phyloP scores from a whole-genome alignment of 2,797 vertebrate species.

The Pangasius larnaudii region DNA sequence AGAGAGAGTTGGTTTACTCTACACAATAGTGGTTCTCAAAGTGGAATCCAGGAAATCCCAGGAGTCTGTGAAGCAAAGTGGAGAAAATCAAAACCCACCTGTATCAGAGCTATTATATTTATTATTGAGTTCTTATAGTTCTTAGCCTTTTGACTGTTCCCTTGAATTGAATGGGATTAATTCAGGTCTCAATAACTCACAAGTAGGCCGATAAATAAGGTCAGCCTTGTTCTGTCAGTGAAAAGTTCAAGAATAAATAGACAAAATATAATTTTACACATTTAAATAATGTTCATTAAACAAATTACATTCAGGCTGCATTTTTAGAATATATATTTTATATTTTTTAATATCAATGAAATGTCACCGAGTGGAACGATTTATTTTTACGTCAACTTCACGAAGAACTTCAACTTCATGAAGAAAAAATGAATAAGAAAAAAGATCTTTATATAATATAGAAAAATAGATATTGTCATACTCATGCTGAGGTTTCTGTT shows the following conservation, averaged over 20 bases:
- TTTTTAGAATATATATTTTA: neutral
- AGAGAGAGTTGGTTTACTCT: neutral
- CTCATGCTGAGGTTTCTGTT: neutral
- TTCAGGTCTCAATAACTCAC: neutral
- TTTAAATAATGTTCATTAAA: neutral
- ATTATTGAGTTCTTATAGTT: neutral
- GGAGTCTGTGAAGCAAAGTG: neutral
- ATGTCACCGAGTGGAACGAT: neutral
- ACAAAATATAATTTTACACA: neutral
- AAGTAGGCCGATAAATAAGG: neutral
- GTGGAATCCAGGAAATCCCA: neutral
- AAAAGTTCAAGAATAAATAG: neutral
- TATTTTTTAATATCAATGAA: neutral
- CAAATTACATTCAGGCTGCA: neutral
- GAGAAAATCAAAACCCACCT: neutral
- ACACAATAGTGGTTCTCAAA: conserved; percentile 5
- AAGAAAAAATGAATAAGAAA: neutral
- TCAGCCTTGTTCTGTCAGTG: neutral
- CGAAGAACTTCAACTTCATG: neutral
- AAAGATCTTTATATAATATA: neutral
- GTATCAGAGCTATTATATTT: neutral
- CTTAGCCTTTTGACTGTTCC: neutral
- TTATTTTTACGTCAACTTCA: neutral
- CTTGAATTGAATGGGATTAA: neutral
- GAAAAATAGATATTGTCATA: neutral